phyloP scores from a whole-genome alignment of 2,113 vertebrate genomes.

The Nesogale talazaci region DNA sequence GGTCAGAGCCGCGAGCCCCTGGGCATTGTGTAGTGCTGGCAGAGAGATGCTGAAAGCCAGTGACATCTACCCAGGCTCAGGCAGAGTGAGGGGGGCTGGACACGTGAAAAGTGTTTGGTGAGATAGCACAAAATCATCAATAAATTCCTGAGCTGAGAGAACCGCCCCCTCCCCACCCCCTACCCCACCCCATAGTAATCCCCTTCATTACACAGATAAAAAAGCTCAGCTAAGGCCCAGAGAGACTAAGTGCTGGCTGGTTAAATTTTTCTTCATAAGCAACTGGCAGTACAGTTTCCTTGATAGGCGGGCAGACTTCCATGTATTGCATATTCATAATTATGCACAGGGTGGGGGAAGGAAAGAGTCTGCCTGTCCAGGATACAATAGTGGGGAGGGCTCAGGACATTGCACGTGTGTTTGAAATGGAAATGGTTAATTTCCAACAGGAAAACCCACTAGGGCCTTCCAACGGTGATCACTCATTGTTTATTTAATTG shows the following conservation, averaged over 20 bases:
- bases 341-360: neutral
- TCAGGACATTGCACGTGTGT: constrained; percentile 19
- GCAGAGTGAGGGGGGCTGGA: neutral
- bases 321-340: constrained; percentile 55
- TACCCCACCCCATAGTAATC: neutral
- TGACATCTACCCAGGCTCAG: neutral
- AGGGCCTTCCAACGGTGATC: constrained; percentile 55
- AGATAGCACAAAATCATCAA: constrained; percentile 23
- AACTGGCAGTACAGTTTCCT: constrained; percentile 51
- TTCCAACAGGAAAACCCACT: constrained; percentile 60
- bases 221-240: constrained; percentile 22
- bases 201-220: constrained; percentile 7
- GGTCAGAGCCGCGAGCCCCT: neutral
- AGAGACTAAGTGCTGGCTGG: no score
- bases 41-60: neutral
- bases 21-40: neutral
- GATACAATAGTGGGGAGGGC: constrained; percentile 19
- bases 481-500: constrained; percentile 73
- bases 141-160: constrained; percentile 32
- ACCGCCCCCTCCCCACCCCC: no score
- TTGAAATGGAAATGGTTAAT: constrained; percentile 66
- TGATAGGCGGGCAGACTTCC: constrained; percentile 36
- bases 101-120: neutral
- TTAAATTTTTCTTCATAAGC: constrained; percentile 38
- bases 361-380: constrained; percentile 59